Base-by-base conservation (phyloP, 2,888 invertebrate genomes). In the Noctua pronuba region DNA sequence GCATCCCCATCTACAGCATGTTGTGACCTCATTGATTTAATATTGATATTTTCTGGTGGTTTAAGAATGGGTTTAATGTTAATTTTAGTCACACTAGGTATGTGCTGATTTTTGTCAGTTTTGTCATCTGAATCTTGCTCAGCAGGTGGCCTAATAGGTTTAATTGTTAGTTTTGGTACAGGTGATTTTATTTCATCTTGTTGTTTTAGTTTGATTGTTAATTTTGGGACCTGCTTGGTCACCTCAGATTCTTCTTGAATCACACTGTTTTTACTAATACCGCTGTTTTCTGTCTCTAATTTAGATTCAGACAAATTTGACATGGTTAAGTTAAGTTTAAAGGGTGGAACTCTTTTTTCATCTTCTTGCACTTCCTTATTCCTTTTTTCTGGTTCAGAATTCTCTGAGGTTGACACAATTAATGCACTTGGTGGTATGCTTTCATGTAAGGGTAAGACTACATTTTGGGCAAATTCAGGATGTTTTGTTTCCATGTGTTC, bases 171-270 rank as follows among this genome's bases (percentile, higher is more conserved):
- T 92, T 96, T 97, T 52, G 96, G 96, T 84, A 95, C 90, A 72
- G 94, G 93, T 69, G 94, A 92, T 89, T 95, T 96, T 18, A 91
- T 88, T 91, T 96, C 96, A 73, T 96, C 96, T 49, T 90, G 65
- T 86, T 93, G 93, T 90, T 95, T 97, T 78, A 97, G 89, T 92
- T 97, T 97, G 58, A 97, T 97, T 70, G 97, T 97, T 82, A 97
- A 90, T 92, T 97, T 97, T 60, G 97, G 97, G 72, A 97, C 94
- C 84, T 95, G 95, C 92, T 95, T 96, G 69, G 88, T 86, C 74
- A 90, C 86, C 60, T 94, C 94, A 67, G 87, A 79, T 67, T 92
- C 91, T 75, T 91, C 90, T 75, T 91, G 86, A 84, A 62, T 64
- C 46, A 79, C 77, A 85, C 82, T 87, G 81, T 82, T 87, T 87